Evolutionary conservation across 2,113 vertebrate genomes (phyloP), one percentile per base, ranked within the genome.

Genomic region (Acanthochromis polyacanthus): DNA sequence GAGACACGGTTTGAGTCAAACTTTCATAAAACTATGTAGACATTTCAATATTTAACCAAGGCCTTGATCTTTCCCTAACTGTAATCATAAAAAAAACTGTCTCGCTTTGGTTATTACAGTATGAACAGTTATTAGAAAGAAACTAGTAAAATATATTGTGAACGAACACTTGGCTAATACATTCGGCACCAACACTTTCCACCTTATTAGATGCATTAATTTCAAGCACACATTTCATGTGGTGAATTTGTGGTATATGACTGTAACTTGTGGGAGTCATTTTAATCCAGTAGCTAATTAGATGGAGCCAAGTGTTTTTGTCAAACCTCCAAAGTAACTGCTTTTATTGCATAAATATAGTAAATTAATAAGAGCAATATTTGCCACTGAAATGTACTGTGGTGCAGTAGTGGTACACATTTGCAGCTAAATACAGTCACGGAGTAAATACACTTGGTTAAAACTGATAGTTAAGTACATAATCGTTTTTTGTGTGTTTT

Each of bases 1-100:
- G 52, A n/a, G 19, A 14, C 14, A 3, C n/a, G n/a, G 4, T 50
- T 74, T 63, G 32, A 7, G 65, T 81, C 59, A 50, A 81, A 62
- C 28, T n/a, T 61, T 67, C 63, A 23, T 50, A 30, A 62, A 45
- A 17, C 25, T 0, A 65, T 52, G 17, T n/a, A 46, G 30, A 66
- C 20, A 10, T 50, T 66, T 64, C 40, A 30, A 67, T 53, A 72
- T 62, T 55, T 50, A 52, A 75, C 2, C n/a, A 36, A 52, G 40
- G 50, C 2, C 53, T 53, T 45, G 23, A 52, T 52, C 12, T 72
- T 67, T 43, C n/a, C 1, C 50, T 43, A 20, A 66, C 17, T 3
- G 10, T 1, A 43, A 22, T 45, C 19, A 22, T 5, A n/a, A 51
- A 10, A 51, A 10, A 50, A 23, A 20, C 40, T 14, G 20, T 46